Evolutionary conservation across 2,797 vertebrate species (phyloP).

Genomic region (Enteromius fasciolatus): DNA sequence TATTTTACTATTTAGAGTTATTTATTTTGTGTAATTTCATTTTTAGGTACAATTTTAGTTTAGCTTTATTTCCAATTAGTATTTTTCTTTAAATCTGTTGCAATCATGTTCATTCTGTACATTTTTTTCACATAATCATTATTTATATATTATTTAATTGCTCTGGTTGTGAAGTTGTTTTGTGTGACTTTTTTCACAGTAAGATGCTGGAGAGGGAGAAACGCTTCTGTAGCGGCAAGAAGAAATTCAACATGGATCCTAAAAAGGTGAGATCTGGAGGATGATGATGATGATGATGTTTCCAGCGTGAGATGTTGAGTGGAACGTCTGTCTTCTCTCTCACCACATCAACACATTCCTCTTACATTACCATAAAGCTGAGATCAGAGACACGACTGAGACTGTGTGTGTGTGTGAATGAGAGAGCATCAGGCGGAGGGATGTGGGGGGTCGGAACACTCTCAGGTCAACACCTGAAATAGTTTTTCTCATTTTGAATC

Average conservation of each 20-base stretch:
- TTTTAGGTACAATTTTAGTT: neutral
- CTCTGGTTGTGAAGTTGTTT: neutral
- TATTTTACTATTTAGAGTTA: neutral
- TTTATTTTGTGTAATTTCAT: neutral
- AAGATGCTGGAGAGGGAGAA: constrained; percentile 81
- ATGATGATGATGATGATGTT: constrained; percentile 10
- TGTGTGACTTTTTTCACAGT: constrained; percentile 67
- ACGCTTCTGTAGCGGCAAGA: constrained; percentile 80
- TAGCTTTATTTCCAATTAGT: neutral
- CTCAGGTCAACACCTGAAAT: constrained; percentile 2
- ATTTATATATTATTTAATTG: neutral
- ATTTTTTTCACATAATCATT: neutral
- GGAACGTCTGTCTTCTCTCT: neutral
- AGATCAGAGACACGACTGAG: neutral
- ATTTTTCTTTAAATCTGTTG: neutral
- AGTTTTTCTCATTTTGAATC: neutral
- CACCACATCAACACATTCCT: neutral
- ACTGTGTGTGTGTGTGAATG: neutral
- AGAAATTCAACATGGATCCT: constrained; percentile 96
- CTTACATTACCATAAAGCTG: neutral
- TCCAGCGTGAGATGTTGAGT: neutral
- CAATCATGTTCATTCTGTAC: too few relatives aligned
- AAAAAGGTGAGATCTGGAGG: constrained; percentile 78
- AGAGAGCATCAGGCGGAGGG: neutral
- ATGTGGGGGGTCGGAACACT: neutral